A percentile compares a stretch with the other conserved stretches of the same genome.
These are phyloP conservation scores for Spodoptera littoralis DNA, from an alignment of 2,888 invertebrate species.

Conservation along the genomic window DNA sequence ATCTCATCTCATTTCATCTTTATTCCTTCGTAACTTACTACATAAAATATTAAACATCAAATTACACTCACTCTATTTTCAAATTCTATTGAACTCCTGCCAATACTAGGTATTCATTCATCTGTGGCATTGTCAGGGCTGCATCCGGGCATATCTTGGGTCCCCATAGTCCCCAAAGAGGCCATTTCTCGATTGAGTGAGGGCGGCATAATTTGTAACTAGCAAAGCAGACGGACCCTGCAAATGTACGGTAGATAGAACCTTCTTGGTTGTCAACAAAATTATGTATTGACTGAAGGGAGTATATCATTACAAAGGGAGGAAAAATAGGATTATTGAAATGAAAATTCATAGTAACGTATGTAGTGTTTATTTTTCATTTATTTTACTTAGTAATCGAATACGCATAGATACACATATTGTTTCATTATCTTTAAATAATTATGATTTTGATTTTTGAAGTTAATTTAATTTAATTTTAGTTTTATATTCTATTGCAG, in stretches of 20 bases:
- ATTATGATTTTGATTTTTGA: too few species aligned
- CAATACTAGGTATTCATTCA: slow-evolving; percentile 32
- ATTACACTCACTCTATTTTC: too few species aligned
- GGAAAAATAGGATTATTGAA: slow-evolving; percentile 24
- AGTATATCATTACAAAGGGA: not conserved
- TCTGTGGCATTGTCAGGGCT: slow-evolving; percentile 61
- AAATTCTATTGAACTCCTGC: not conserved
- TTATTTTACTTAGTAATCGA: too few species aligned
- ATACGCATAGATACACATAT: too few species aligned
- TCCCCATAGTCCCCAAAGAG: slow-evolving; percentile 79
- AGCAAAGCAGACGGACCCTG: slow-evolving; percentile 38
- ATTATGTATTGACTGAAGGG: slow-evolving; percentile 9
- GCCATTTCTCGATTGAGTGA: slow-evolving; percentile 79
- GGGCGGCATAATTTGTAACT: slow-evolving; percentile 66
- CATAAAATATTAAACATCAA: too few species aligned
- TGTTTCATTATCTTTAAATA: too few species aligned
- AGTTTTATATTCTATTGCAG: too few species aligned
- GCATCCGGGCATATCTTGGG: slow-evolving; percentile 74
- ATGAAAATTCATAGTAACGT: too few species aligned
- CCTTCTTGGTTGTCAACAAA: slow-evolving; percentile 34
- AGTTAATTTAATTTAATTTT: too few species aligned
- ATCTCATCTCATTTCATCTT: too few species aligned
- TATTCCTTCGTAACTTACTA: too few species aligned
- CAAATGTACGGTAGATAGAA: slow-evolving; percentile 20
- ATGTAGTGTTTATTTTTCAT: too few species aligned